These are phyloP conservation scores for Catostylus mosaicus DNA, from an alignment of 30 jellyfish, hydroid and myxozoan genomes.

Conservation along the genomic window DNA sequence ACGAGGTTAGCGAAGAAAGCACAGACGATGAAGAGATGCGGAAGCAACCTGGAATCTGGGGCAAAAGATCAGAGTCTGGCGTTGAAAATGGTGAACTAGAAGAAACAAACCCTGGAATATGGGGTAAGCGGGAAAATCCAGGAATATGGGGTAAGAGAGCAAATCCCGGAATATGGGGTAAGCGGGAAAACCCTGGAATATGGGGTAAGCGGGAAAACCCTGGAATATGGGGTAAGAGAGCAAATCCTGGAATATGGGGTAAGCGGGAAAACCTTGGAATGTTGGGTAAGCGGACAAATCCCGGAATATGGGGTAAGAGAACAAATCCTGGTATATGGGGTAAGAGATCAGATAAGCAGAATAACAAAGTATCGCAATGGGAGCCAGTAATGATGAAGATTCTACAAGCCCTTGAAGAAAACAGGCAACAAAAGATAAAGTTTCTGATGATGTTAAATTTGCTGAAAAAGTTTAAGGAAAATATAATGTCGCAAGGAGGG, in stretches of 20 bases:
- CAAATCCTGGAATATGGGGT: not conserved
- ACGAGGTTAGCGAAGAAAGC: not conserved
- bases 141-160: not conserved
- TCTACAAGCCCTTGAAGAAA: no score
- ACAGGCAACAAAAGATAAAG: no score
- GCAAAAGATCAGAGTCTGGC: conserved; percentile 11
- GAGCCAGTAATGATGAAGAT: no score
- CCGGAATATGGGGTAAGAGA: not conserved
- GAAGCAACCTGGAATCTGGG: conserved; percentile 54
- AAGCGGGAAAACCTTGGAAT: not conserved
- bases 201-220: not conserved
- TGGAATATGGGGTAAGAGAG: not conserved
- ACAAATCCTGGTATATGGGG: not conserved
- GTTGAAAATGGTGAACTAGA: not conserved
- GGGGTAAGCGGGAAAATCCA: conserved; percentile 33
- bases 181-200: not conserved
- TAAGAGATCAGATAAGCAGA: not conserved
- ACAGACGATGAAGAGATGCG: not conserved
- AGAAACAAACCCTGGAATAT: conserved; percentile 18
- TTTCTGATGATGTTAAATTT: no score
- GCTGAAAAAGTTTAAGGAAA: no score
- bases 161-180: not conserved
- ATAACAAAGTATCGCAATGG: no score
- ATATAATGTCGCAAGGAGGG: no score
- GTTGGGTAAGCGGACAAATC: not conserved